phyloP scores from a whole-genome alignment of 2,888 invertebrate species.

The Pristionchus mayeri region DNA sequence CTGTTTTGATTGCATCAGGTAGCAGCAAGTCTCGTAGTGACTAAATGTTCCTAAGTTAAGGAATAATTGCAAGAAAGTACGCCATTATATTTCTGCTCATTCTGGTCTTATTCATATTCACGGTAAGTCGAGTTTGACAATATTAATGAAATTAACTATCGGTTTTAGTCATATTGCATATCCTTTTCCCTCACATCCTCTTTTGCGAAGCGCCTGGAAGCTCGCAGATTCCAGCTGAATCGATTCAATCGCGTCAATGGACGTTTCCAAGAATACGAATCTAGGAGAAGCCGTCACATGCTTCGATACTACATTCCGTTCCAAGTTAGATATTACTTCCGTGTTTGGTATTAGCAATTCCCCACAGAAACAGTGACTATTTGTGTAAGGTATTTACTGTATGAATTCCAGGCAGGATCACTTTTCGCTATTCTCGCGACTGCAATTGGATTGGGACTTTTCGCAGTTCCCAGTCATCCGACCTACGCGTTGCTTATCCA shows the following conservation, averaged over 20 bases:
- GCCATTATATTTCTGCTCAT: background rate
- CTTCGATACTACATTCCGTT: slow-evolving; percentile 9
- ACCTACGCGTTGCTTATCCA: background rate
- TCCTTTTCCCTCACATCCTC: background rate
- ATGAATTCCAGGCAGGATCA: background rate
- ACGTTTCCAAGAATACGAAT: background rate
- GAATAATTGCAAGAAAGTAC: background rate
- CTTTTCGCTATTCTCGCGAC: background rate
- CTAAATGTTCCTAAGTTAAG: background rate
- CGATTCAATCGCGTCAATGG: background rate
- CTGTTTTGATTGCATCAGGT: background rate
- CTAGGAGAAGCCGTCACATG: background rate
- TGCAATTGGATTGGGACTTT: background rate
- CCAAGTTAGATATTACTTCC: background rate
- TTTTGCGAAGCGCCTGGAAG: background rate
- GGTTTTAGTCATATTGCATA: slow-evolving; percentile 4
- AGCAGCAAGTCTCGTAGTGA: too few species aligned
- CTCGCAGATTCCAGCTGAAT: background rate
- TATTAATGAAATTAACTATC: background rate
- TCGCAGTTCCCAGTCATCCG: background rate
- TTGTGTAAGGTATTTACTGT: too few species aligned
- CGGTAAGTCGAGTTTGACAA: background rate
- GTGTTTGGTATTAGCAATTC: too few species aligned
- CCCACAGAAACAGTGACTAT: too few species aligned
- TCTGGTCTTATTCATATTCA: background rate